Evolutionary conservation across 2,797 vertebrate genomes (phyloP), one percentile per base, ranked within the genome.

Genomic region (Fistularia tabacaria): DNA sequence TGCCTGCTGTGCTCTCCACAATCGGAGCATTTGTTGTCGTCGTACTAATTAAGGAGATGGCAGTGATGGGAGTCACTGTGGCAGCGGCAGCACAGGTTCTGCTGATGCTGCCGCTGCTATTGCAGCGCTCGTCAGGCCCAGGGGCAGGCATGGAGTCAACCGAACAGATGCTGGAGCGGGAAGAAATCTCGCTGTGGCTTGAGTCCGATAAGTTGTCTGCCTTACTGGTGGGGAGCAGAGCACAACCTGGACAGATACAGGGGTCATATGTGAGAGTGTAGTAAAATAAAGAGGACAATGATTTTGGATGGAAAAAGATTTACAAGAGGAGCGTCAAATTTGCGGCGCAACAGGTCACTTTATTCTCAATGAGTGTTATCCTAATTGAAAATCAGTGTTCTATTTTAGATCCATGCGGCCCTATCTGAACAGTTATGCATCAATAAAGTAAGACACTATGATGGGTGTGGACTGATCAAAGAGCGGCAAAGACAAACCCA

Each of bases 151-250:
- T 88, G 0, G 94, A 97, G 84, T 98, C 95, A 9, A 92, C 92
- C 0, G 96, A 98, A 67, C 93, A 94, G 77, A 98, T 93, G 75
- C 94, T 98, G 87, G 96, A 98, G 46, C 94, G 91, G 3, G 95
- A 98, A 0, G 95, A 98, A 62, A 98, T 96, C 90, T 98, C 95
- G 1, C 94, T 98, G 88, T 97, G 95, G 51, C 95, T 97, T 9
- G 94, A 97, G 89, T 98, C 95, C 0, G 94, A 96, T 69, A 94
- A 89, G 84, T 94, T 94, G 77, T 97, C 94, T 0, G 90, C 91
- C 76, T 92, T 96, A 6, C 90, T 81, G 8, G 87, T 86, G 0
- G 94, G 92, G 3, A 89, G 89, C 66, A 94, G 87, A 14, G 91
- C 76, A 0, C 93, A 94, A 71, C 93, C 95, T 97, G 52, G 46